Percentiles rank a stretch among this genome's conserved stretches.
These are phyloP conservation scores for Prenolepis imparis DNA, from an alignment of 2,888 invertebrate genomes.

Conservation along the genomic window DNA sequence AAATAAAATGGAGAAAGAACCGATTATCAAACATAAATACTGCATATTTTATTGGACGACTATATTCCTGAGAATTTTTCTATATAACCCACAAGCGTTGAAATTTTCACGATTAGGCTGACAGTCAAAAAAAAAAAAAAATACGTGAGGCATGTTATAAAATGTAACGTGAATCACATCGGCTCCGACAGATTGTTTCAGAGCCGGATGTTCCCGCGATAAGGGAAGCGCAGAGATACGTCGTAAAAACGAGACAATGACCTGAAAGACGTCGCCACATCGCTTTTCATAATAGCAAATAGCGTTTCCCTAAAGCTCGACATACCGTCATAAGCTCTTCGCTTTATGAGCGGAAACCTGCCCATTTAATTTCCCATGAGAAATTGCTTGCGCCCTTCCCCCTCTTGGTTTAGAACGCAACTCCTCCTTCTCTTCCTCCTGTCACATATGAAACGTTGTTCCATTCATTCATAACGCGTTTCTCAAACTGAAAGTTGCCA, in stretches of 20 bases:
- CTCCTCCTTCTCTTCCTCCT: not conserved
- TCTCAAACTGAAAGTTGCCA: conserved; percentile 71
- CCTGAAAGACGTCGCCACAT: conserved; percentile 57
- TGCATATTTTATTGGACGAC: too few species aligned
- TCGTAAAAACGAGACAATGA: conserved; percentile 65
- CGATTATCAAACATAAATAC: too few species aligned
- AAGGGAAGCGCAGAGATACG: not conserved
- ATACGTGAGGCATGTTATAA: not conserved
- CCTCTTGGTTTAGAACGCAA: conserved; percentile 38
- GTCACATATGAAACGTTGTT: conserved; percentile 66
- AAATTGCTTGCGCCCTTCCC: conserved; percentile 78
- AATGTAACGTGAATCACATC: conserved; percentile 37
- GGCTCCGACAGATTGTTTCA: conserved; percentile 24
- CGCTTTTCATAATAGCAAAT: conserved; percentile 58
- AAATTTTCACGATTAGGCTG: conserved; percentile 15
- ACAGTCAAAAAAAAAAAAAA: not conserved
- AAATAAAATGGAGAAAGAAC: too few species aligned
- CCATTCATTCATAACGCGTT: conserved; percentile 79
- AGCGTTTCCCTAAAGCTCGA: conserved; percentile 69
- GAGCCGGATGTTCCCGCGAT: conserved; percentile 53
- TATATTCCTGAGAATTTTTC: too few species aligned
- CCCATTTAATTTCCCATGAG: conserved; percentile 82
- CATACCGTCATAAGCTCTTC: conserved; percentile 51
- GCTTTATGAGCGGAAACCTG: conserved; percentile 73
- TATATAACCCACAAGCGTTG: not conserved